Conservation (phyloP, 2,113 vertebrate genomes). For the Oostethus manadensis region DNA sequence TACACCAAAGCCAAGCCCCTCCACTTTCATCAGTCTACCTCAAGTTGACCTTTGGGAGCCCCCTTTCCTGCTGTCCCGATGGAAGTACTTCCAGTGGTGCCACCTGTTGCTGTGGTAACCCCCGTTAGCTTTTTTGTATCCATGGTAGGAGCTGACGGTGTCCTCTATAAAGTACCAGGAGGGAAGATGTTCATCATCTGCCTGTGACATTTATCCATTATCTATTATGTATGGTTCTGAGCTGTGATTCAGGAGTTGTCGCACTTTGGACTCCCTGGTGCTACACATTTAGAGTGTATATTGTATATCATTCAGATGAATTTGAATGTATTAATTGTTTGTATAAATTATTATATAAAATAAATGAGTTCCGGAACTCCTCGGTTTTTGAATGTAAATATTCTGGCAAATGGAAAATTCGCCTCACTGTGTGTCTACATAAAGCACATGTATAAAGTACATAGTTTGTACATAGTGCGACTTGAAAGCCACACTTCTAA, state of each 20-base stretch:
- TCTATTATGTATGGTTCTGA: background rate
- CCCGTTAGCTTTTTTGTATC: conserved; percentile 49
- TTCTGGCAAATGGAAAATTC: no score
- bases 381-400: no score
- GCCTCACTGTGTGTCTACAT: no score
- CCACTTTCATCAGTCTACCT: conserved; percentile 49
- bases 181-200: conserved; percentile 22
- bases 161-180: conserved; percentile 60
- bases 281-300: no score
- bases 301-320: no score
- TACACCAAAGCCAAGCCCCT: conserved; percentile 24
- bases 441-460: no score
- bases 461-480: no score
- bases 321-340: no score
- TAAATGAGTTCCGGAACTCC: no score
- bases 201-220: background rate
- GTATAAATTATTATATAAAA: no score
- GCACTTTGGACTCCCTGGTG: no score
- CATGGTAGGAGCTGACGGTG: conserved; percentile 47
- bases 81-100: conserved; percentile 19
- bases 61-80: conserved; percentile 32
- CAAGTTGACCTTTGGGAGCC: conserved; percentile 37
- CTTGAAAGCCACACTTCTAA: background rate
- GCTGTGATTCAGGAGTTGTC: background rate
- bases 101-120: conserved; percentile 32